phyloP scores from a whole-genome alignment of 2,888 invertebrate species.

The Amblyteles armatorius region DNA sequence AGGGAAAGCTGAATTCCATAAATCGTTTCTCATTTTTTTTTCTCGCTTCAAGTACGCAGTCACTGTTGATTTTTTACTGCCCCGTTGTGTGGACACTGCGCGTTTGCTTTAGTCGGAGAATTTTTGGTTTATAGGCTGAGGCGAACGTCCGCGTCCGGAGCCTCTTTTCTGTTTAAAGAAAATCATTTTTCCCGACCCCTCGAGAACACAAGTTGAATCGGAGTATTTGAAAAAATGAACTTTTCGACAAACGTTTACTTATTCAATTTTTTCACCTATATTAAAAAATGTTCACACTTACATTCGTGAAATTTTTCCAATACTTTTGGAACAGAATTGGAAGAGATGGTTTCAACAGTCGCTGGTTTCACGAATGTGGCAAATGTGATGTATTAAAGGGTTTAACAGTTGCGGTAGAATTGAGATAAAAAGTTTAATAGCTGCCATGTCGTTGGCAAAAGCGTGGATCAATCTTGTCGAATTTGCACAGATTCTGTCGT shows the following conservation, averaged over 20 bases:
- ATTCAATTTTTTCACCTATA: neutral
- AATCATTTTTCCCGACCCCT: neutral
- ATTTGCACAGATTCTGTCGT: neutral
- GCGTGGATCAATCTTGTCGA: too few relatives aligned
- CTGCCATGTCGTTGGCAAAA: too few relatives aligned
- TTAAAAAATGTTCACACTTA: neutral
- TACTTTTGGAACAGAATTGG: neutral
- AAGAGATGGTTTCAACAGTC: too few relatives aligned
- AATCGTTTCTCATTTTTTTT: slow-evolving; percentile 40
- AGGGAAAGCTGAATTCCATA: slow-evolving; percentile 56
- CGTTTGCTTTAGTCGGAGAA: slow-evolving; percentile 1
- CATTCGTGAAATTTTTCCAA: neutral
- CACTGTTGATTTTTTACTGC: slow-evolving; percentile 17
- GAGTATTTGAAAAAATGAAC: neutral
- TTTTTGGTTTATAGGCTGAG: neutral
- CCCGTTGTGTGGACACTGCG: neutral
- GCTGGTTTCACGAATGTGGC: too few relatives aligned
- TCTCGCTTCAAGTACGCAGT: slow-evolving; percentile 1
- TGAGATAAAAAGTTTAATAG: neutral
- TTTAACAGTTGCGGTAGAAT: too few relatives aligned
- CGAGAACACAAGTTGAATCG: too few relatives aligned
- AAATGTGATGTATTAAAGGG: too few relatives aligned
- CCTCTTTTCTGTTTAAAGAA: neutral
- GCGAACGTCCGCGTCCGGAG: neutral
- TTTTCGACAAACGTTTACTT: neutral